These are phyloP conservation scores for Notiomystis cincta DNA, from an alignment of 2,113 vertebrate genomes.

Conservation along the genomic window DNA sequence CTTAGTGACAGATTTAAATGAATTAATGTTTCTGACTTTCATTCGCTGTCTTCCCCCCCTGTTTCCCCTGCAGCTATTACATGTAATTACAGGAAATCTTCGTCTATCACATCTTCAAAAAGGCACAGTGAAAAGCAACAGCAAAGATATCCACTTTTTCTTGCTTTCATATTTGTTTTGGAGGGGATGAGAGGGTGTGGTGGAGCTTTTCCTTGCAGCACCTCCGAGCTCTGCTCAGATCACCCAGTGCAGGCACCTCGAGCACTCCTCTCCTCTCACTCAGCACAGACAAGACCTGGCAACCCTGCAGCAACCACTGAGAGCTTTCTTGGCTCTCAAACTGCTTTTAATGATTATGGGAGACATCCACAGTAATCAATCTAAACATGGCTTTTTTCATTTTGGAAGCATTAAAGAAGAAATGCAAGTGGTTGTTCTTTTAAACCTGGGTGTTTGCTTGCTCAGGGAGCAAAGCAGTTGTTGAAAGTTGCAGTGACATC, in stretches of 20 bases:
- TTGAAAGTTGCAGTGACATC: neutral
- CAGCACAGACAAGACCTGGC: neutral
- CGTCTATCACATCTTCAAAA: constrained; percentile 47
- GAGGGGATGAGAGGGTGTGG: neutral
- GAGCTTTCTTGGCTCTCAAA: neutral
- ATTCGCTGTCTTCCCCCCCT: neutral
- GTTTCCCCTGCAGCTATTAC: constrained; percentile 31
- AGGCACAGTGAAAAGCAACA: constrained; percentile 18
- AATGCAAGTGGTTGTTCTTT: neutral
- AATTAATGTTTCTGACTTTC: constrained; percentile 39
- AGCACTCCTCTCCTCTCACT: neutral
- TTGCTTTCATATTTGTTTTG: constrained; percentile 44
- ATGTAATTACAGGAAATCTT: constrained; percentile 58
- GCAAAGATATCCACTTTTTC: neutral
- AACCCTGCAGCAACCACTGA: neutral
- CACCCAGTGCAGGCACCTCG: neutral
- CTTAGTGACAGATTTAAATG: constrained; percentile 40
- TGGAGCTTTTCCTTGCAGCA: neutral
- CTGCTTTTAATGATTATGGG: neutral
- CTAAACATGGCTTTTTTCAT: accelerated
- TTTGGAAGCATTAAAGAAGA: neutral
- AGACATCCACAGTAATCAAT: neutral
- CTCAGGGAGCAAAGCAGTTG: neutral
- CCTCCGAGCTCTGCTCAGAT: neutral
- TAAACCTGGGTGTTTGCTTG: neutral